Conservation (phyloP, 2,888 invertebrate genomes). For the Hypena proboscidalis region DNA sequence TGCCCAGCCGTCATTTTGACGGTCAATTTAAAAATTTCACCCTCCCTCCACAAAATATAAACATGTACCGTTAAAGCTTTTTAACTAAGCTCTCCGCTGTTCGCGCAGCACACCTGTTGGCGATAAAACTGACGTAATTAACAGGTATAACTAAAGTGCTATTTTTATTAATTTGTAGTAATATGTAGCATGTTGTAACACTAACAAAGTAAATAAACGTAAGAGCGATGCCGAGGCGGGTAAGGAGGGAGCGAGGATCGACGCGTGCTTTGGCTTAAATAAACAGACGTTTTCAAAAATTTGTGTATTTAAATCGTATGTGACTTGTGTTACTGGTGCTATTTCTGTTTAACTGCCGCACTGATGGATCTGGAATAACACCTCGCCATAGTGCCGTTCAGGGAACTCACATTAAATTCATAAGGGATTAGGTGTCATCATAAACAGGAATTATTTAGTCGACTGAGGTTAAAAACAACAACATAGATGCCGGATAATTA, state of each 20-base stretch:
- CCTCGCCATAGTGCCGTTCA: slow-evolving; percentile 70
- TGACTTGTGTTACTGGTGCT: slow-evolving; percentile 81
- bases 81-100: slow-evolving; percentile 26
- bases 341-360: slow-evolving; percentile 79
- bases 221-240: slow-evolving; percentile 24
- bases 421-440: slow-evolving; percentile 84
- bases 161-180: slow-evolving; percentile 37
- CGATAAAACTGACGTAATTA: slow-evolving; percentile 26
- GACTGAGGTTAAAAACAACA: slow-evolving; percentile 82
- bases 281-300: slow-evolving; percentile 84
- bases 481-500: slow-evolving; percentile 60
- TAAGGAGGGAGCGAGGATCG: slow-evolving; percentile 31
- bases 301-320: slow-evolving; percentile 84
- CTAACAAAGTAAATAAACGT: slow-evolving; percentile 38
- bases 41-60: slow-evolving; percentile 58
- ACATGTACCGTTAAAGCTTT: slow-evolving; percentile 30
- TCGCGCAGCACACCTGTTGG: slow-evolving; percentile 31
- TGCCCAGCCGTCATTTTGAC: slow-evolving; percentile 67
- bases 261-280: slow-evolving; percentile 79
- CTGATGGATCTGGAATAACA: slow-evolving; percentile 80
- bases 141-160: slow-evolving; percentile 26
- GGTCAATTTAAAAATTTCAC: slow-evolving; percentile 76
- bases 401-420: slow-evolving; percentile 80
- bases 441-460: slow-evolving; percentile 85
- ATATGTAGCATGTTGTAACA: slow-evolving; percentile 37